Evolutionary conservation across 2,113 vertebrate genomes (phyloP).

Genomic region (Piprites chloris): DNA sequence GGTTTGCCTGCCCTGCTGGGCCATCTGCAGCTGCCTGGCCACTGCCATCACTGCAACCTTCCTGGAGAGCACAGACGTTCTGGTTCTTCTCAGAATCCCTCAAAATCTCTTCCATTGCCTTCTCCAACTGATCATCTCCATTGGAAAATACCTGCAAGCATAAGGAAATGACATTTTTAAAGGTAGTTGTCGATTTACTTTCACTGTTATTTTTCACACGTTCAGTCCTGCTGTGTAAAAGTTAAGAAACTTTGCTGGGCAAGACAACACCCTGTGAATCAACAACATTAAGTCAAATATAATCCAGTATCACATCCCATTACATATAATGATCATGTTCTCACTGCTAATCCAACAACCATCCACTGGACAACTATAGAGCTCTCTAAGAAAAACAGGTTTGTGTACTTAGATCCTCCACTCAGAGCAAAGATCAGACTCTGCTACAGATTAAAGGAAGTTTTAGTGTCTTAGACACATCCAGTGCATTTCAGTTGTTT

Average conservation of each 20-base stretch:
- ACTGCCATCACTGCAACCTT: background rate
- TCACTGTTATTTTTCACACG: background rate
- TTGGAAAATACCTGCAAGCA: slow-evolving; percentile 84
- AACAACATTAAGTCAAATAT: background rate
- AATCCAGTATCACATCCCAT: background rate
- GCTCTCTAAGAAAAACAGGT: background rate
- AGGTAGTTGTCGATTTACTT: background rate
- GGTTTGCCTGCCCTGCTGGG: slow-evolving; percentile 28
- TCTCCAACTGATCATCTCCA: slow-evolving; percentile 89
- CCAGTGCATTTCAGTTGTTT: background rate
- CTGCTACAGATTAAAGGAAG: background rate
- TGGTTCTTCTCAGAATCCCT: slow-evolving; percentile 79
- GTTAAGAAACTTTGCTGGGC: background rate
- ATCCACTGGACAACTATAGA: background rate
- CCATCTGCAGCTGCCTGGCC: slow-evolving; percentile 20
- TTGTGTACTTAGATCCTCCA: background rate
- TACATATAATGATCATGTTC: background rate
- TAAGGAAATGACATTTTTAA: background rate
- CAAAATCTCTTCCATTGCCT: slow-evolving; percentile 92
- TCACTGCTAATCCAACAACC: background rate
- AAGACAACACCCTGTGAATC: background rate
- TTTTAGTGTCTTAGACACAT: background rate
- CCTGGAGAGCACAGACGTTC: background rate
- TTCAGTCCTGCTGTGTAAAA: background rate
- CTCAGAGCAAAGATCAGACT: background rate